Evolutionary conservation across 1,140 invertebrate genomes (phyloP).

Genomic region (Formica exsecta): DNA sequence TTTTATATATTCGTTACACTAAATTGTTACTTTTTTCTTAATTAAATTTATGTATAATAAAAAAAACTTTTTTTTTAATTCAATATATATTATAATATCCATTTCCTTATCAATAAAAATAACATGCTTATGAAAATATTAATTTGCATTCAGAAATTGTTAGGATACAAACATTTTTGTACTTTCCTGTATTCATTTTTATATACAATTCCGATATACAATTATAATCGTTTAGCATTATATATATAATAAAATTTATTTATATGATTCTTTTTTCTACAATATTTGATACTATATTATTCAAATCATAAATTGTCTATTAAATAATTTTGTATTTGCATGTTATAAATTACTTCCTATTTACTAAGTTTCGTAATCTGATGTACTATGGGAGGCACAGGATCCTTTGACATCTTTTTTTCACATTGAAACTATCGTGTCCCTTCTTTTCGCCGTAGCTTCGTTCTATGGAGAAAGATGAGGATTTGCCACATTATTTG

Average conservation of each 20-base stretch:
- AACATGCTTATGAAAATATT: background rate
- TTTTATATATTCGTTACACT: background rate
- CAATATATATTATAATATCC: background rate
- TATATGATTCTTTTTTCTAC: too few relatives aligned
- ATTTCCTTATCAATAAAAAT: background rate
- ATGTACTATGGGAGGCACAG: background rate
- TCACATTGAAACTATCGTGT: conserved; percentile 3
- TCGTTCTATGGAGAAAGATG: conserved; percentile 1
- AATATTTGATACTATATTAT: background rate
- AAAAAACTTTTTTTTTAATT: background rate
- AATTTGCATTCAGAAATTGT: background rate
- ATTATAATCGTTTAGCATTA: background rate
- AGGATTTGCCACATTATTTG: conserved; percentile 46
- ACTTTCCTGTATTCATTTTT: background rate
- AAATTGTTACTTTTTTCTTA: background rate
- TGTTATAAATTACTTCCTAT: conserved; percentile 10
- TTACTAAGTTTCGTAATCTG: background rate
- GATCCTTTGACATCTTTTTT: conserved; percentile 17
- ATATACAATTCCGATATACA: background rate
- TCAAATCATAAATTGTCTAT: background rate
- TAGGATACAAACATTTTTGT: background rate
- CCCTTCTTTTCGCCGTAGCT: background rate
- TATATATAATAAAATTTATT: too few relatives aligned
- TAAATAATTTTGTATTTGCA: conserved; percentile 1
- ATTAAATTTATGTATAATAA: background rate